phyloP scores from a whole-genome alignment of 2,888 invertebrate species.

The Torymus texanus region DNA sequence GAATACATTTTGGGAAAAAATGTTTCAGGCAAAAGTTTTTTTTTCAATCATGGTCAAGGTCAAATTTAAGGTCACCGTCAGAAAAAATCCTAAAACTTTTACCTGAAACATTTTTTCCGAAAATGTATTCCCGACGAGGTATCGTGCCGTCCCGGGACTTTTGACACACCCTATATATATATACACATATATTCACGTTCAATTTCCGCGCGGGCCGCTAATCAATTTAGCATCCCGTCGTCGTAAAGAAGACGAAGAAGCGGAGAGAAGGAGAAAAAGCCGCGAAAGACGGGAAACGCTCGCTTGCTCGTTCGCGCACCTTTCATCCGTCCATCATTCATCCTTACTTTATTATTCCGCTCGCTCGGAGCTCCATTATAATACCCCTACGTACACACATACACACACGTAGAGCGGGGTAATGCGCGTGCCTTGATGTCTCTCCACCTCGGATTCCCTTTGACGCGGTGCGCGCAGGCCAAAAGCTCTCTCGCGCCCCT shows the following conservation, averaged over 20 bases:
- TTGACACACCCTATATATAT: too few relatives aligned
- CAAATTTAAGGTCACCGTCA: too few relatives aligned
- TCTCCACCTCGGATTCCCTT: constrained; percentile 28
- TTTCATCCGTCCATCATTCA: constrained; percentile 47
- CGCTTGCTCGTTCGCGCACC: not conserved
- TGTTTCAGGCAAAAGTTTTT: too few relatives aligned
- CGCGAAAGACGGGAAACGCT: not conserved
- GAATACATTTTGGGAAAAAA: too few relatives aligned
- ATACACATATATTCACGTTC: not conserved
- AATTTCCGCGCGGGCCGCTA: not conserved
- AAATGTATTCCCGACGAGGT: too few relatives aligned
- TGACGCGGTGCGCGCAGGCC: constrained; percentile 6
- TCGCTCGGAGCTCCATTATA: constrained; percentile 22
- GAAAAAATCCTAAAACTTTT: too few relatives aligned
- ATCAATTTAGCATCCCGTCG: constrained; percentile 19
- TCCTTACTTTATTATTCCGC: constrained; percentile 38
- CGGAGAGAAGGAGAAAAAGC: not conserved
- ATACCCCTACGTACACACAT: not conserved
- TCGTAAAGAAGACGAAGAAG: not conserved
- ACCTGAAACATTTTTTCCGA: too few relatives aligned
- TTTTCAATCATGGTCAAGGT: too few relatives aligned
- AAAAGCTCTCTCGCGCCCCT: not conserved
- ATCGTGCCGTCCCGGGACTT: too few relatives aligned
- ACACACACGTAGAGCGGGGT: too few relatives aligned
- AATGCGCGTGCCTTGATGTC: too few relatives aligned